Evolutionary conservation across 2,113 vertebrate genomes (phyloP), one percentile per base, ranked within the genome.

Genomic region (Labeo rohita): DNA sequence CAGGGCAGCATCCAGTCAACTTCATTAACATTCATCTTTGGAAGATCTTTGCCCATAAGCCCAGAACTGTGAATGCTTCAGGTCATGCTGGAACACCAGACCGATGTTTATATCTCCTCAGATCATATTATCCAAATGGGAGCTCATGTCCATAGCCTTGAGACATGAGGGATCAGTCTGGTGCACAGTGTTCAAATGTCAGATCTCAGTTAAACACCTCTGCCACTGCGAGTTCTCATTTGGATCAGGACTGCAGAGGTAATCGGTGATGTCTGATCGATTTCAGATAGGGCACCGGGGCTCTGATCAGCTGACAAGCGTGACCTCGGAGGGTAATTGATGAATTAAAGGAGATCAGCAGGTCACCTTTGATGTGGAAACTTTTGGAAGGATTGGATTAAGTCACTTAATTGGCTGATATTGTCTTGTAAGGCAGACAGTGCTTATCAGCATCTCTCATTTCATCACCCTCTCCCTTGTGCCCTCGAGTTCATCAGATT

Each of bases 281-380:
- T 81, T 85, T 88, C 61, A 68, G 82, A 84, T 73, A 84, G 78
- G 49, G 59, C 83, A 88, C 18, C 23, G 13, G 52, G 77, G 21
- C 39, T 85, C 11, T 3, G 52, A 63, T 80, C 77, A 59, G 50
- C 52, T 45, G 23, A 75, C 34, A 36, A 52, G 45, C 61, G 11
- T 80, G 70, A 70, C n/a, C 50, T 49, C 80, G 1, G 13, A 39
- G 45, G 47, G n/a, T 77, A 68, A 23, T 50, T 79, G 16, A n/a
- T 50, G 11, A 79, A 73, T 76, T 78, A 28, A 85, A 80, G 43
- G 36, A 1, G n/a, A 66, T 84, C 61, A 77, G 4, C 50, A 65
- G 80, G 84, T 47, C 28, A 65, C 45, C 56, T 56, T 34, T 45
- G 49, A 23, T 84, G 65, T 56, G 68, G 66, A 84, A 56, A 84